These are phyloP conservation scores for Cetonia aurata DNA, from an alignment of 2,888 invertebrate species.

Conservation along the genomic window DNA sequence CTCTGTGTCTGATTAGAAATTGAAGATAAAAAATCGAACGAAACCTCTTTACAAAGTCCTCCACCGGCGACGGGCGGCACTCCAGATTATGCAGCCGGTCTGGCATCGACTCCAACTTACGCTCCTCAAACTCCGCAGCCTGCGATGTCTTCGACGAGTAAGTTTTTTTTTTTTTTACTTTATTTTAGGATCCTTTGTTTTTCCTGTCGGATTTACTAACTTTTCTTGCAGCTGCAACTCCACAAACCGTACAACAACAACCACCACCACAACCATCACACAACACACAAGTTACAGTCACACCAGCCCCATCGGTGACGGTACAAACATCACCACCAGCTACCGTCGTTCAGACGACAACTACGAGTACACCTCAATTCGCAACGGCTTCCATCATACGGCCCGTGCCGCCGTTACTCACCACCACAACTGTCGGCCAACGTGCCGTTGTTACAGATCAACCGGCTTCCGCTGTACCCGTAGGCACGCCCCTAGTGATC, in stretches of 20 bases:
- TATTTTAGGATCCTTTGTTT: background rate
- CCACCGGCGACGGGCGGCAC: constrained; percentile 67
- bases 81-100: constrained; percentile 87
- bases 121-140: constrained; percentile 65
- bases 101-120: constrained; percentile 72
- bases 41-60: constrained; percentile 62
- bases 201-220: no score
- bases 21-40: constrained; percentile 76
- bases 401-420: constrained; percentile 63
- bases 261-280: background rate
- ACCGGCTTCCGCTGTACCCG: constrained; percentile 55
- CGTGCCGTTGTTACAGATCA: constrained; percentile 60
- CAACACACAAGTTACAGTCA: constrained; percentile 37
- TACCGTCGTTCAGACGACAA: constrained; percentile 61
- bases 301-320: constrained; percentile 39
- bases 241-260: constrained; percentile 46
- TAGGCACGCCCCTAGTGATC: constrained; percentile 70
- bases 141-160: constrained; percentile 58
- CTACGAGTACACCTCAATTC: constrained; percentile 62
- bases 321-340: constrained; percentile 36
- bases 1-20: constrained; percentile 66
- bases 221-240: constrained; percentile 54
- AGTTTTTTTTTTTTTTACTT: constrained; percentile 27
- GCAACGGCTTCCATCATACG: constrained; percentile 55
- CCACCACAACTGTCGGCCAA: constrained; percentile 54